Conservation (phyloP, 2,113 vertebrate species). For the Leucosticte australis region DNA sequence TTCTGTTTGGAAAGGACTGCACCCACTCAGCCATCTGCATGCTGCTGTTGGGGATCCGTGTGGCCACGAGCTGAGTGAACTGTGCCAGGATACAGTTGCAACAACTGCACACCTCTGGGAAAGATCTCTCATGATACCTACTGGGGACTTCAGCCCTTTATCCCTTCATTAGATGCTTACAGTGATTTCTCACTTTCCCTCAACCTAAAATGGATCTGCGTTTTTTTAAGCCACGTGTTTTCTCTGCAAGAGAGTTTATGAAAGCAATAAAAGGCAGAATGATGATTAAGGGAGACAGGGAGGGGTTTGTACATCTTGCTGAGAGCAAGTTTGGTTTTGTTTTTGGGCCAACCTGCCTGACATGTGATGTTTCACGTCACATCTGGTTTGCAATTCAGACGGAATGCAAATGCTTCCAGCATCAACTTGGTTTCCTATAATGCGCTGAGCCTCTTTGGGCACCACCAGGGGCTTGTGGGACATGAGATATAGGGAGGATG, state of each 20-base stretch:
- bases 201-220: background rate
- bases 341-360: background rate
- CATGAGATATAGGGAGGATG: background rate
- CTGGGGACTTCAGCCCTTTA: background rate
- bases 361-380: background rate
- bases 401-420: background rate
- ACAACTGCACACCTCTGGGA: background rate
- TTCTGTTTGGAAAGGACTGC: background rate
- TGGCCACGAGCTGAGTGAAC: background rate
- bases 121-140: background rate
- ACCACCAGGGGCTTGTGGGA: background rate
- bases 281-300: background rate
- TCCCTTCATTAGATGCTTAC: background rate
- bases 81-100: background rate
- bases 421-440: background rate
- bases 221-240: background rate
- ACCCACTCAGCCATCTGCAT: background rate
- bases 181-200: background rate
- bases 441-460: background rate
- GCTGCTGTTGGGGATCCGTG: rapidly evolving
- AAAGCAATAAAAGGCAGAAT: background rate
- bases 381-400: constrained; percentile 1
- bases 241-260: background rate
- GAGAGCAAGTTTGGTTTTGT: background rate
- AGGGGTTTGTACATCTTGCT: background rate